A percentile compares a stretch with the other conserved stretches of the same genome.
phyloP scores from a whole-genome alignment of 2,888 invertebrate genomes.

The Tetragonula carbonaria region DNA sequence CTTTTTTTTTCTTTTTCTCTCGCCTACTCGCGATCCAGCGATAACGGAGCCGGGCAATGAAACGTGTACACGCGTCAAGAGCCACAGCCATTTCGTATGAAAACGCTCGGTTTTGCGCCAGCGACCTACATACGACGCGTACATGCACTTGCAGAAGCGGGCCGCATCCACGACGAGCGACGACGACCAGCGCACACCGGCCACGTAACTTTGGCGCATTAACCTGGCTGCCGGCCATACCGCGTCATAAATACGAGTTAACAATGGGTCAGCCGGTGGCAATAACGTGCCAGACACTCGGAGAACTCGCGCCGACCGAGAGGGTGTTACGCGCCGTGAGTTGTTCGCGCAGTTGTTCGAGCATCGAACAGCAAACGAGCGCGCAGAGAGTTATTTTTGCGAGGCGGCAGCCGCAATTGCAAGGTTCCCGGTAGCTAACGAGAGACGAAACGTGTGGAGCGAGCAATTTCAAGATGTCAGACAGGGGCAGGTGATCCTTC shows the following conservation, averaged over 20 bases:
- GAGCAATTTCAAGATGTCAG: too few species aligned
- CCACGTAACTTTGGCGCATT: conserved; percentile 73
- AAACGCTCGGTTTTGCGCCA: conserved; percentile 45
- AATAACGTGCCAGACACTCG: conserved; percentile 51
- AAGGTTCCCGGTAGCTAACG: not conserved
- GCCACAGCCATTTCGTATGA: conserved; percentile 32
- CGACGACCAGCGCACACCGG: conserved; percentile 2
- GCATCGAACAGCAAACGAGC: not conserved
- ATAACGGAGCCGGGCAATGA: conserved; percentile 44
- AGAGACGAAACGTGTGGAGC: not conserved
- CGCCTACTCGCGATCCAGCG: conserved; percentile 4
- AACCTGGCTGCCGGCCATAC: conserved; percentile 77
- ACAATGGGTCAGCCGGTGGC: conserved; percentile 66
- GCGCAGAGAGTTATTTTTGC: not conserved
- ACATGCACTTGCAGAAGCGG: conserved; percentile 35
- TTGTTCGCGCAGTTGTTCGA: not conserved
- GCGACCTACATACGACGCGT: conserved; percentile 53
- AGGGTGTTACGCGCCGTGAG: not conserved
- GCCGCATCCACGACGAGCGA: conserved; percentile 41
- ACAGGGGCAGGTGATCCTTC: too few species aligned
- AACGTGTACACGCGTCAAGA: conserved; percentile 34
- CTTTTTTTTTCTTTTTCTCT: conserved; percentile 19
- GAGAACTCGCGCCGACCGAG: not conserved
- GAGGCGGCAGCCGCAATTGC: not conserved
- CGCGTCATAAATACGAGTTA: conserved; percentile 76